phyloP scores from a whole-genome alignment of 2,888 invertebrate genomes.

The Pyrrhosoma nymphula region DNA sequence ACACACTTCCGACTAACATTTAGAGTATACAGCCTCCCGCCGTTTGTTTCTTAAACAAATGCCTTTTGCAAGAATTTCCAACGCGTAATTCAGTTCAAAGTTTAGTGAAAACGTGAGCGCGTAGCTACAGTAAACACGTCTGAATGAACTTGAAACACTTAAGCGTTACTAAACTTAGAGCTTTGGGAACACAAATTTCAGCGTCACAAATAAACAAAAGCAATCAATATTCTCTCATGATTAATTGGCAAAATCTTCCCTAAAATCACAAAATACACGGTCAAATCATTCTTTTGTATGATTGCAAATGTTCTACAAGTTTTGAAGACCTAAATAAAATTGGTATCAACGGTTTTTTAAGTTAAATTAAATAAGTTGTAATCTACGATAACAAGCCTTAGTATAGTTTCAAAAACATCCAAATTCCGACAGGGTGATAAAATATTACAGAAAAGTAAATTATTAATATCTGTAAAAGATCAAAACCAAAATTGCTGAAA shows the following conservation, averaged over 20 bases:
- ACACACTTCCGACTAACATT: background rate
- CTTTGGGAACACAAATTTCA: background rate
- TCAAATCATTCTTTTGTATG: too few species aligned
- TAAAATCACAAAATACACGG: too few species aligned
- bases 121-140: background rate
- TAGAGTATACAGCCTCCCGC: background rate
- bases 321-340: too few species aligned
- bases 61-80: background rate
- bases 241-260: background rate
- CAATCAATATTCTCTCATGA: background rate
- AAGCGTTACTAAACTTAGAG: background rate
- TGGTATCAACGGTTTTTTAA: too few species aligned
- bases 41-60: background rate
- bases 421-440: too few species aligned
- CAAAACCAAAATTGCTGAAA: too few species aligned
- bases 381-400: too few species aligned
- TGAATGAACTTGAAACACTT: background rate
- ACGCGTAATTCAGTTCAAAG: background rate
- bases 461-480: too few species aligned
- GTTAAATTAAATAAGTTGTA: too few species aligned
- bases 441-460: too few species aligned
- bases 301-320: too few species aligned
- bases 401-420: too few species aligned
- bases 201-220: background rate
- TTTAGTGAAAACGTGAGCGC: background rate